These are phyloP conservation scores for Trachythela sp. DNA, from an alignment of 64 coral and sea anemone species.

Conservation along the genomic window DNA sequence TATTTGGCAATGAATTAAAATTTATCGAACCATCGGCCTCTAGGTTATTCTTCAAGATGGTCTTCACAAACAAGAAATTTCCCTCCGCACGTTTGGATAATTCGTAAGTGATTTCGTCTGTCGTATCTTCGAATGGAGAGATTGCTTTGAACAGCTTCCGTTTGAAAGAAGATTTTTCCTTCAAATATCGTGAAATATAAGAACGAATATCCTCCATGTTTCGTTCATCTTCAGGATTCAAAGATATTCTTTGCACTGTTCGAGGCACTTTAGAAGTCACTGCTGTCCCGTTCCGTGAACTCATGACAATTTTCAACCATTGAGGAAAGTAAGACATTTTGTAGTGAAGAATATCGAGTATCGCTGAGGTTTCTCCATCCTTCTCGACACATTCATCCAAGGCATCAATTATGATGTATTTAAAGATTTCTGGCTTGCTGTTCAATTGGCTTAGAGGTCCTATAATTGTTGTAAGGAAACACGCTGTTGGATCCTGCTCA, in stretches of 20 bases:
- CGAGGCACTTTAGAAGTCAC: neutral
- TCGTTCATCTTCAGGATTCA: neutral
- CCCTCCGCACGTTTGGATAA: neutral
- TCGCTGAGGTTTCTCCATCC: neutral
- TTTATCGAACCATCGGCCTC: neutral
- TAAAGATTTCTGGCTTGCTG: neutral
- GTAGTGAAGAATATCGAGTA: constrained; percentile 52
- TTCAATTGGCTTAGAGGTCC: constrained; percentile 51
- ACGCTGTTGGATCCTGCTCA: constrained; percentile 54
- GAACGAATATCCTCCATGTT: neutral
- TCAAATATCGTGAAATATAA: neutral
- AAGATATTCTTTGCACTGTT: neutral
- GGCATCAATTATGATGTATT: constrained; percentile 77
- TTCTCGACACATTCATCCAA: constrained; percentile 74
- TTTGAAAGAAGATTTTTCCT: neutral
- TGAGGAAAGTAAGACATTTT: constrained; percentile 58
- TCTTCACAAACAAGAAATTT: constrained; percentile 19
- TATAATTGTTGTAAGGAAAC: constrained; percentile 72
- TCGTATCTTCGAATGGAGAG: neutral
- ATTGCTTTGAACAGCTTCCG: neutral
- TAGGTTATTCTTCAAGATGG: neutral
- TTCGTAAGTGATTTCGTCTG: no score
- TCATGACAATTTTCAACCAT: constrained; percentile 79
- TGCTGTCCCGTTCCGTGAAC: constrained; percentile 43
- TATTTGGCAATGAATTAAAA: constrained; percentile 1